These are phyloP conservation scores for Gasterosteus aculeatus DNA, from an alignment of 2,113 vertebrate genomes.

Conservation along the genomic window DNA sequence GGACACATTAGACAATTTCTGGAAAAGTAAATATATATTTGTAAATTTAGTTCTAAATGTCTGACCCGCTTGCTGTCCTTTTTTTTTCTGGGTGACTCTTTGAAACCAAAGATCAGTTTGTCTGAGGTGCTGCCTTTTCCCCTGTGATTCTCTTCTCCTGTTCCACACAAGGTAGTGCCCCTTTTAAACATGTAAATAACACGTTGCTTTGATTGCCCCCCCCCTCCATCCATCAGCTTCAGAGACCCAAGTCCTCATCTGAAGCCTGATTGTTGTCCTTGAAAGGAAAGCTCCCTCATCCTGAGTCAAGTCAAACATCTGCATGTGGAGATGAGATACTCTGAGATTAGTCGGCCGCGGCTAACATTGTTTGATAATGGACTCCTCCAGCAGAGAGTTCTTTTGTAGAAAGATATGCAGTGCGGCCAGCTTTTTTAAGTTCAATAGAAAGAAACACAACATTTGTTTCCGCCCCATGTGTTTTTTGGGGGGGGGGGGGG, in stretches of 20 bases:
- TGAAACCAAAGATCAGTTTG: not conserved
- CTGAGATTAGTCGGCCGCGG: slow-evolving; percentile 9
- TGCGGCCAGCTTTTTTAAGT: slow-evolving; percentile 11
- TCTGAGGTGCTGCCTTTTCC: slow-evolving; percentile 1
- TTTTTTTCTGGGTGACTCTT: not conserved
- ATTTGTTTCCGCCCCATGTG: slow-evolving; percentile 42
- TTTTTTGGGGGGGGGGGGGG: slow-evolving; percentile 47
- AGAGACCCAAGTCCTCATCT: slow-evolving; percentile 25
- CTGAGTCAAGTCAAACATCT: slow-evolving; percentile 47
- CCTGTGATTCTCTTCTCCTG: not conserved
- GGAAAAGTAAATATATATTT: not conserved
- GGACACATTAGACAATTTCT: not conserved
- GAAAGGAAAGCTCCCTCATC: slow-evolving; percentile 50
- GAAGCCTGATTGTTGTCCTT: slow-evolving; percentile 49
- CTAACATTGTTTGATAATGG: slow-evolving; percentile 27
- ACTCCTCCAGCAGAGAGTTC: slow-evolving; percentile 13
- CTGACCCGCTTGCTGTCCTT: not conserved
- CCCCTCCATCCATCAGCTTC: slow-evolving; percentile 12
- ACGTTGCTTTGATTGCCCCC: not conserved
- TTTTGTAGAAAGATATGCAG: not conserved
- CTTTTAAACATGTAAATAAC: slow-evolving; percentile 35
- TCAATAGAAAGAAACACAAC: slow-evolving; percentile 53
- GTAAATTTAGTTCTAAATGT: not conserved
- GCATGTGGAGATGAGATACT: slow-evolving; percentile 35
- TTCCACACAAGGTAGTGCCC: slow-evolving; percentile 31